Evolutionary conservation across 2,888 invertebrate species (phyloP).

Genomic region (Mechanitis mazaeus): DNA sequence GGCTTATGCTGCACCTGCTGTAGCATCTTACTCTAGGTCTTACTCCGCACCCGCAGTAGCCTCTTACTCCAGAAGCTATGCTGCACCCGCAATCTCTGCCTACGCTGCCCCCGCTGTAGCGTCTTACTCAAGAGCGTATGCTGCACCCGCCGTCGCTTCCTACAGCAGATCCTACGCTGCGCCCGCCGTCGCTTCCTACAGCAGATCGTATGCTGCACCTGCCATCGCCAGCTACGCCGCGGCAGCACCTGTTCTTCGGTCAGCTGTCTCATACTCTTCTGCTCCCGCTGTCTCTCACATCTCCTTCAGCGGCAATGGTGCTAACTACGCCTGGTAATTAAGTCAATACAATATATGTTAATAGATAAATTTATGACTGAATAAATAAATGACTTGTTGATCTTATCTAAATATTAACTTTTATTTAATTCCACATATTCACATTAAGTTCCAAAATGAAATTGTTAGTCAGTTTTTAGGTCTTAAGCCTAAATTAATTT

Average conservation of each 20-base stretch:
- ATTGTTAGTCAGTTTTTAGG: too few species aligned
- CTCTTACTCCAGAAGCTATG: slow-evolving; percentile 38
- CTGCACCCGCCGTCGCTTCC: slow-evolving; percentile 44
- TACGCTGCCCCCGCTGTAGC: slow-evolving; percentile 34
- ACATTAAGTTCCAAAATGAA: too few species aligned
- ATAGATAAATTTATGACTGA: slow-evolving; percentile 17
- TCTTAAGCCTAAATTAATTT: too few species aligned
- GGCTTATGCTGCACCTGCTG: slow-evolving; percentile 58
- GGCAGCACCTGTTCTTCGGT: slow-evolving; percentile 25
- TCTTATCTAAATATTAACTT: neutral
- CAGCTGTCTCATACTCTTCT: slow-evolving; percentile 55
- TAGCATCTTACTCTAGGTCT: neutral
- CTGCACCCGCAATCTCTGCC: slow-evolving; percentile 34
- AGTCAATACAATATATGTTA: slow-evolving; percentile 22
- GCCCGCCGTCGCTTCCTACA: slow-evolving; percentile 35
- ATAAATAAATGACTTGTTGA: slow-evolving; percentile 19
- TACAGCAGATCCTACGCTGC: slow-evolving; percentile 54
- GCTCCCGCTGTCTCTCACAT: slow-evolving; percentile 79
- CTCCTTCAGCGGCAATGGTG: slow-evolving; percentile 79
- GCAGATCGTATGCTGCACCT: slow-evolving; percentile 30
- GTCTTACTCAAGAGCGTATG: slow-evolving; percentile 40
- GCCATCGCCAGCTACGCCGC: slow-evolving; percentile 35
- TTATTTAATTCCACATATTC: neutral
- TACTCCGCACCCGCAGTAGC: slow-evolving; percentile 36
- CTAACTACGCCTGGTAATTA: slow-evolving; percentile 79